Evolutionary conservation across 2,888 invertebrate species (phyloP).

Genomic region (Tortrix viridana): DNA sequence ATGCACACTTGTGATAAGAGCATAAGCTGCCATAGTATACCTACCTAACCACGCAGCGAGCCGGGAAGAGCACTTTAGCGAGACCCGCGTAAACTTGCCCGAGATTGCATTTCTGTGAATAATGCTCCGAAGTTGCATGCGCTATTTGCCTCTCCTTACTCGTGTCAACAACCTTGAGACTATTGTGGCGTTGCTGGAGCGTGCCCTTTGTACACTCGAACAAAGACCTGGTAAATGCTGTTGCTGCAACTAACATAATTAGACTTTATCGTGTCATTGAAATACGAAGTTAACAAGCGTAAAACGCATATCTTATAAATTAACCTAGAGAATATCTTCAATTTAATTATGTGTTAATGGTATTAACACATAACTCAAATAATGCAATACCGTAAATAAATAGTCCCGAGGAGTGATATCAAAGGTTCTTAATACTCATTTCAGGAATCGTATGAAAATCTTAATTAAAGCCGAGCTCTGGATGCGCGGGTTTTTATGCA

Average conservation of each 20-base stretch:
- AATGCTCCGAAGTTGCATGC: constrained; percentile 41
- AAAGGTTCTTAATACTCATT: constrained; percentile 45
- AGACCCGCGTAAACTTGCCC: constrained; percentile 33
- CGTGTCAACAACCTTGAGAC: constrained; percentile 17
- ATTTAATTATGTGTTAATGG: too few species aligned
- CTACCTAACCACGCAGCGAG: constrained; percentile 10
- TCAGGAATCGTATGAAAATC: constrained; percentile 46
- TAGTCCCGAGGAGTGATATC: too few species aligned
- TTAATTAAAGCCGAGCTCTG: constrained; percentile 45
- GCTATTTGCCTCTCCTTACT: constrained; percentile 24
- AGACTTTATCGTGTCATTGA: constrained; percentile 1
- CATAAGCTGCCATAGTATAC: not conserved
- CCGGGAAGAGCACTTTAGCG: constrained; percentile 33
- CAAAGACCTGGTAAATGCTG: constrained; percentile 4
- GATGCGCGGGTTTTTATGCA: constrained; percentile 17
- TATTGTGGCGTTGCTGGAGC: constrained; percentile 16
- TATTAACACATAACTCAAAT: too few species aligned
- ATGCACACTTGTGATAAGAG: not conserved
- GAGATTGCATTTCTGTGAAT: constrained; percentile 52
- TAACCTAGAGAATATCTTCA: too few species aligned
- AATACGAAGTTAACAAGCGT: not conserved
- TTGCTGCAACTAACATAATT: constrained; percentile 3
- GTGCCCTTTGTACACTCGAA: constrained; percentile 8
- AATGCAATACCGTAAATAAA: too few species aligned
- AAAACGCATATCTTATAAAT: too few species aligned